A percentile compares a stretch with the other conserved stretches of the same genome.
Evolutionary conservation across 2,113 vertebrate genomes (phyloP).

Genomic region (Marmota flaviventris): DNA sequence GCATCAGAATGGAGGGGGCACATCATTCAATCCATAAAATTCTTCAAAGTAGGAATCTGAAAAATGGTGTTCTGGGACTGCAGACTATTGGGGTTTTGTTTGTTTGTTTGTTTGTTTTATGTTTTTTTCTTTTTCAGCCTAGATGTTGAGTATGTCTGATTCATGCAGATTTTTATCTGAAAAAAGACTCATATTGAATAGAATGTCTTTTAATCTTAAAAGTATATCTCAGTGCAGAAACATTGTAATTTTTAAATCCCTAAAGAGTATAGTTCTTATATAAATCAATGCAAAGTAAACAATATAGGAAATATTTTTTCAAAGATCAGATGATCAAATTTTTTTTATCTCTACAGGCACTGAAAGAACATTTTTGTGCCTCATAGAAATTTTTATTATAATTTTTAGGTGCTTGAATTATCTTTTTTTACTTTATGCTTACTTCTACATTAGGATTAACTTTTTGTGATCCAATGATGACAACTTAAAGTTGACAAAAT

Average conservation of each 20-base stretch:
- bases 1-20: background rate
- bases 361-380: conserved; percentile 5
- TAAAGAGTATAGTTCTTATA: conserved; percentile 31
- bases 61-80: background rate
- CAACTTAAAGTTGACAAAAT: conserved; percentile 1
- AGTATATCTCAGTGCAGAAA: conserved; percentile 52
- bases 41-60: background rate
- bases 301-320: conserved; percentile 46
- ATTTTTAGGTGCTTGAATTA: background rate
- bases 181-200: background rate
- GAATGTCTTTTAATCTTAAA: conserved; percentile 29
- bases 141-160: background rate
- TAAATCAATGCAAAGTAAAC: conserved; percentile 56
- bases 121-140: background rate
- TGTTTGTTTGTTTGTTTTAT: no score
- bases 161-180: conserved; percentile 23
- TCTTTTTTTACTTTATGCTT: conserved; percentile 17
- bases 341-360: background rate
- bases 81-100: background rate
- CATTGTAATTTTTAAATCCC: conserved; percentile 19
- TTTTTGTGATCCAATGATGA: background rate
- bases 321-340: background rate
- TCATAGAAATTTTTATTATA: background rate
- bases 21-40: background rate
- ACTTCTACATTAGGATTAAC: background rate